phyloP scores from a whole-genome alignment of 2,113 vertebrate genomes.

The Hippolais icterina region DNA sequence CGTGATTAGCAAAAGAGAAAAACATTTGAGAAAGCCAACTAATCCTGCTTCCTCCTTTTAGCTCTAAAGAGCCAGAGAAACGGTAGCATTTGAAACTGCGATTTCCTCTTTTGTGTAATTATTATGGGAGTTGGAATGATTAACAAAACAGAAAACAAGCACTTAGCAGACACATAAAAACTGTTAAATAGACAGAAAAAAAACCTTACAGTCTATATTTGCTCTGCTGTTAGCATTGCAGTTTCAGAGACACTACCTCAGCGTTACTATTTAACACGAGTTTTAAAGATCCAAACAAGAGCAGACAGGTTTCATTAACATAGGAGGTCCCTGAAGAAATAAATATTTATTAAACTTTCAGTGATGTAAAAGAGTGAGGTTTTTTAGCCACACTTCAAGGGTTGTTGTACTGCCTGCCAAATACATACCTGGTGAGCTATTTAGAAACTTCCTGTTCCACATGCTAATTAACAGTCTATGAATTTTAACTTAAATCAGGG shows the following conservation, averaged over 20 bases:
- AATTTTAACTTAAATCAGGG: slow-evolving; percentile 63
- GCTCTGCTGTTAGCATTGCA: not conserved
- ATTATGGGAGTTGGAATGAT: slow-evolving; percentile 40
- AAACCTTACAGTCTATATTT: not conserved
- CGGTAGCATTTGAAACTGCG: slow-evolving; percentile 15
- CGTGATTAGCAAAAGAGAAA: slow-evolving; percentile 23
- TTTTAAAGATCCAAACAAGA: slow-evolving; percentile 50
- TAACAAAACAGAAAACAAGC: slow-evolving; percentile 61
- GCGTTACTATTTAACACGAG: not conserved
- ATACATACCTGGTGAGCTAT: slow-evolving; percentile 58
- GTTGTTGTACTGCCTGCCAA: slow-evolving; percentile 46
- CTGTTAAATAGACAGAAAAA: slow-evolving; percentile 38
- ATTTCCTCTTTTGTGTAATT: slow-evolving; percentile 57
- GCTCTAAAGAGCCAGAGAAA: slow-evolving; percentile 38
- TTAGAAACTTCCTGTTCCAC: slow-evolving; percentile 71
- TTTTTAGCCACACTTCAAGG: slow-evolving; percentile 38
- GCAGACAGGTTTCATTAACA: slow-evolving; percentile 52
- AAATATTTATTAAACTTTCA: slow-evolving; percentile 48
- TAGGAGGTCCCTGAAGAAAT: slow-evolving; percentile 51
- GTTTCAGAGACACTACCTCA: slow-evolving; percentile 48
- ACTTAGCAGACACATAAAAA: slow-evolving; percentile 43
- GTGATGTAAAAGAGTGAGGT: not conserved
- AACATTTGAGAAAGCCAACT: slow-evolving; percentile 50
- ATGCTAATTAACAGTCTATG: slow-evolving; percentile 72
- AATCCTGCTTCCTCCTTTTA: slow-evolving; percentile 52